A percentile compares a stretch with the other conserved stretches of the same genome.
These are phyloP conservation scores for Odocoileus virginianus DNA, from an alignment of 2,113 vertebrate species.

Conservation along the genomic window DNA sequence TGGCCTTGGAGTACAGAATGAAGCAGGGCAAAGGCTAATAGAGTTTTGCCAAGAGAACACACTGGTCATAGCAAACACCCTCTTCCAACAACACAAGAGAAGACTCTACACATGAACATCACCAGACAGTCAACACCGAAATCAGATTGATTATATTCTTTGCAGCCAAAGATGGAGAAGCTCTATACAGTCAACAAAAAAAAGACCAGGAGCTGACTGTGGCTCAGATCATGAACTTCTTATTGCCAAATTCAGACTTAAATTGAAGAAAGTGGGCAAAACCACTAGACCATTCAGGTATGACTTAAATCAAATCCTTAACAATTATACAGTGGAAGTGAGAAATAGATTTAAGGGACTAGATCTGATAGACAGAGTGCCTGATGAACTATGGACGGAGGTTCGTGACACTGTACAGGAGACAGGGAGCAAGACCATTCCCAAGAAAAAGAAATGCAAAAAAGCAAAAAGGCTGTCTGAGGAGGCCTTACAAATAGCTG, in stretches of 20 bases:
- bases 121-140: not conserved
- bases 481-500: not conserved
- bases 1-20: not conserved
- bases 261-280: not conserved
- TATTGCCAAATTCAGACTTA: not conserved
- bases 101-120: not conserved
- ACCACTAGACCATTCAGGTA: not conserved
- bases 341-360: not conserved
- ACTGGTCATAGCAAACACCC: not conserved
- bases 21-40: not conserved
- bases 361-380: not conserved
- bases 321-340: not conserved
- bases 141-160: not conserved
- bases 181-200: not conserved
- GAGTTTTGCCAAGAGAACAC: not conserved
- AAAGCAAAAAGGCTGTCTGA: not conserved
- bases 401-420: not conserved
- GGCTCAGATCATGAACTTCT: not conserved
- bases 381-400: not conserved
- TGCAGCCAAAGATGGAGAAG: not conserved
- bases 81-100: not conserved
- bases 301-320: not conserved
- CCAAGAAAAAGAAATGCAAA: not conserved
- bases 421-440: not conserved
- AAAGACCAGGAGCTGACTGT: accelerated